Evolutionary conservation across 2,888 invertebrate species (phyloP).

Genomic region (Lasioglossum figueresi): DNA sequence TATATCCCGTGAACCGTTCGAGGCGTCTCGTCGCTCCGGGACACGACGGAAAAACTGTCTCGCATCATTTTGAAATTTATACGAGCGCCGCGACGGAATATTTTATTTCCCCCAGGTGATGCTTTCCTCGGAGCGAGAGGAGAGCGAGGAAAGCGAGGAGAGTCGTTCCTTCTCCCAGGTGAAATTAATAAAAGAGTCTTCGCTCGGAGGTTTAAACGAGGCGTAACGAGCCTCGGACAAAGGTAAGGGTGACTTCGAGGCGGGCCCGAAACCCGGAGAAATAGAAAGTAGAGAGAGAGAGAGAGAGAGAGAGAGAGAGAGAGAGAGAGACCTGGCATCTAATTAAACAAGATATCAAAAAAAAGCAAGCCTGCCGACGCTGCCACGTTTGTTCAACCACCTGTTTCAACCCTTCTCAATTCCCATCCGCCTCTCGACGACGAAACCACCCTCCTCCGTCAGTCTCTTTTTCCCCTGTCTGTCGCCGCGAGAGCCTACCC

Average conservation of each 20-base stretch:
- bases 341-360: constrained; percentile 51
- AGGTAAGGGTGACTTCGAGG: neutral
- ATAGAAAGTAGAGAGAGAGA: neutral
- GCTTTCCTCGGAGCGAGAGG: neutral
- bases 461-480: constrained; percentile 31
- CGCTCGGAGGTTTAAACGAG: constrained; percentile 2
- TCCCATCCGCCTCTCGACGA: constrained; percentile 42
- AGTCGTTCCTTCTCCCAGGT: neutral
- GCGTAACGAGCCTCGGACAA: neutral
- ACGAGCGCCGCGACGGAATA: constrained; percentile 19
- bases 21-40: constrained; percentile 37
- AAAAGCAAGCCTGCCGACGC: constrained; percentile 20
- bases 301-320: constrained; percentile 14
- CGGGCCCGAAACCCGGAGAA: neutral
- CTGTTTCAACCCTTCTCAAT: constrained; percentile 57
- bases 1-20: constrained; percentile 60
- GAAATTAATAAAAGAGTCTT: neutral
- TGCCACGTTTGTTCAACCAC: constrained; percentile 65
- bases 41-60: constrained; percentile 6
- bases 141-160: neutral
- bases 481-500: neutral
- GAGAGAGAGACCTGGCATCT: neutral
- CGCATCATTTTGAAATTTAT: constrained; percentile 33
- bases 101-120: constrained; percentile 27
- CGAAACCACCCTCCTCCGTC: constrained; percentile 33